Conservation (phyloP, 2,888 invertebrate genomes). For the Laspeyria flexula region DNA sequence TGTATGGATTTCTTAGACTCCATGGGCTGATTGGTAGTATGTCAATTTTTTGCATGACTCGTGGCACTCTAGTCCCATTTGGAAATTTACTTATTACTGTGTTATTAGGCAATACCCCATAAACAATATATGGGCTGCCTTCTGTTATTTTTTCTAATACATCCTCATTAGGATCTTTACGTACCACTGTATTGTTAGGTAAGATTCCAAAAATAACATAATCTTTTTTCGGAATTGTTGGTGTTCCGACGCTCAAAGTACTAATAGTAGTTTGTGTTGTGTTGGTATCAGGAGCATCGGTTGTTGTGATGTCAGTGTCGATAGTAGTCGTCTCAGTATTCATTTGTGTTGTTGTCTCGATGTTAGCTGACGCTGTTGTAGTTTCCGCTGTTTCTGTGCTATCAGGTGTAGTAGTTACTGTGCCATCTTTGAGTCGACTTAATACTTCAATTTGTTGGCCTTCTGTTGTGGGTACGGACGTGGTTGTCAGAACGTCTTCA, state of each 20-base stretch:
- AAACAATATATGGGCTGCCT: slow-evolving; percentile 90
- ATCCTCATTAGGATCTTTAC: slow-evolving; percentile 90
- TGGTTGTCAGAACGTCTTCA: slow-evolving; percentile 36
- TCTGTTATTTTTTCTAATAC: slow-evolving; percentile 88
- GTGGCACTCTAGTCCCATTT: slow-evolving; percentile 92
- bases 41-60: slow-evolving; percentile 86
- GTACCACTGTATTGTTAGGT: slow-evolving; percentile 92
- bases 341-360: slow-evolving; percentile 54
- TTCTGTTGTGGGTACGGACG: slow-evolving; percentile 41
- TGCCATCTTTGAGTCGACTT: slow-evolving; percentile 33
- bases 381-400: slow-evolving; percentile 39
- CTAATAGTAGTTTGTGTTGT: slow-evolving; percentile 57
- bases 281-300: slow-evolving; percentile 49
- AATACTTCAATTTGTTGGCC: slow-evolving; percentile 27
- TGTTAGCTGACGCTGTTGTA: slow-evolving; percentile 47
- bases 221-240: slow-evolving; percentile 86
- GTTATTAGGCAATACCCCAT: slow-evolving; percentile 92
- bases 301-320: slow-evolving; percentile 44
- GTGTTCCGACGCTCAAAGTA: slow-evolving; percentile 53
- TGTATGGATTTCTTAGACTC: slow-evolving; percentile 86
- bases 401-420: slow-evolving; percentile 16
- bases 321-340: slow-evolving; percentile 50
- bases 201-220: slow-evolving; percentile 91
- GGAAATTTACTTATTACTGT: slow-evolving; percentile 92
- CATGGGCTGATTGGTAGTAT: slow-evolving; percentile 87